Conservation (phyloP, 2,113 vertebrate species). For the Gymnorhina tibicen region DNA sequence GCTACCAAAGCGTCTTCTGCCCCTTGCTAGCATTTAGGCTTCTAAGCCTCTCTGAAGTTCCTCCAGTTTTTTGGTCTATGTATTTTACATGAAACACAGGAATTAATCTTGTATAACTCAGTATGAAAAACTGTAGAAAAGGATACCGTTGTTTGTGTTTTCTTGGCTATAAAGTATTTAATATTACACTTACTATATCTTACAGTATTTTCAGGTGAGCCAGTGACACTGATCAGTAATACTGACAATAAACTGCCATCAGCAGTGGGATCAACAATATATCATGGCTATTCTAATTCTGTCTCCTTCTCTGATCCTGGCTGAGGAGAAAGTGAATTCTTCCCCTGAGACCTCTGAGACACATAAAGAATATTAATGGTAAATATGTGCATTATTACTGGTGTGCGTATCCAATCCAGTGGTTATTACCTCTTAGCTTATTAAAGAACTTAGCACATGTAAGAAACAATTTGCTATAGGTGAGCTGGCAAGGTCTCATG, state of each 20-base stretch:
- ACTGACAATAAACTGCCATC: not conserved
- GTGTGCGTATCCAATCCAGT: not conserved
- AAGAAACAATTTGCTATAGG: not conserved
- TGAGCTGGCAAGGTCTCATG: not conserved
- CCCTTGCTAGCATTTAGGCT: not conserved
- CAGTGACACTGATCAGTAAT: not conserved
- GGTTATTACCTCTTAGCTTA: not conserved
- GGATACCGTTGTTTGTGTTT: not conserved
- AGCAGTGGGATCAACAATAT: not conserved
- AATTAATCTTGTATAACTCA: not conserved
- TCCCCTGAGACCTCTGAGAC: not conserved
- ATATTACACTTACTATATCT: not conserved
- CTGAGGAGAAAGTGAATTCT: not conserved
- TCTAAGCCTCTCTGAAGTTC: not conserved
- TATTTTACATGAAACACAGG: not conserved
- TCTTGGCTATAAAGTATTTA: not conserved
- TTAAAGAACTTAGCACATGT: not conserved
- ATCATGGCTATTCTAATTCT: not conserved
- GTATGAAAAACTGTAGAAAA: not conserved
- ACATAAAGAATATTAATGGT: not conserved
- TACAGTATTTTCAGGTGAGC: not conserved
- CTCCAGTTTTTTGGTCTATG: not conserved
- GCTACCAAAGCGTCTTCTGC: not conserved
- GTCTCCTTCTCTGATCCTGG: not conserved
- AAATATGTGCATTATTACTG: not conserved